Evolutionary conservation across 2,113 vertebrate species (phyloP), one percentile per base, ranked within the genome.

Genomic region (Nyctereutes procyonoides): DNA sequence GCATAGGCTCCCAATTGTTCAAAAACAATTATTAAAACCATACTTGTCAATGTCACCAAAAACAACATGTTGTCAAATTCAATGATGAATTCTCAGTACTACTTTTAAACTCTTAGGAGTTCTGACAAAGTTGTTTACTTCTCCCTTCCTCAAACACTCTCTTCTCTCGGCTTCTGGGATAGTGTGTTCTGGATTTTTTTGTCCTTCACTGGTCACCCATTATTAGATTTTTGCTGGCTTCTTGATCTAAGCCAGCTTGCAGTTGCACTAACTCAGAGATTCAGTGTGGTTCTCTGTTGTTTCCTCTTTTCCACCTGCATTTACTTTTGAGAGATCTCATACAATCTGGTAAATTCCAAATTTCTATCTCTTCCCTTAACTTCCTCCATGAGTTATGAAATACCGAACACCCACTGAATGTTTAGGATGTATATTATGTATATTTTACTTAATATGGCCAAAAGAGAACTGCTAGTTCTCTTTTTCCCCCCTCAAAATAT

Each of bases 1-100:
- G 24, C 20, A 88, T 80, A 43, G 20, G 13, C 38, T 60, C 11
- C 26, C 26, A 84, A 20, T 58, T 12, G 63, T 96, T 76, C 74
- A 73, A 90, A 93, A 88, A 56, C 30, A 51, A 38, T 88, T 82
- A 93, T 85, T n/a, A 48, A 93, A 95, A 95, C 56, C 12, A 51
- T 2, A 28, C 60, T 86, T 58, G 55, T 96, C 17, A 38, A 28
- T 81, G 76, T 91, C 89, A 88, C 85, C 62, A 62, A 73, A 77
- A 79, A 62, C 3, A 26, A 84, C 84, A 79, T 2, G 9, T n/a
- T 96, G 93, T 84, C 85, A 93, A 90, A 69, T 60, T 38, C 88
- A 74, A 5, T 55, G 71, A 76, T 71, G 80, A 56, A 3, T 62
- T 63, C 48, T 94, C 32, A 62, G 81, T 51, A 43, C 43, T 14